phyloP scores from a whole-genome alignment of 1,140 invertebrate species.

The Ectropis grisescens region DNA sequence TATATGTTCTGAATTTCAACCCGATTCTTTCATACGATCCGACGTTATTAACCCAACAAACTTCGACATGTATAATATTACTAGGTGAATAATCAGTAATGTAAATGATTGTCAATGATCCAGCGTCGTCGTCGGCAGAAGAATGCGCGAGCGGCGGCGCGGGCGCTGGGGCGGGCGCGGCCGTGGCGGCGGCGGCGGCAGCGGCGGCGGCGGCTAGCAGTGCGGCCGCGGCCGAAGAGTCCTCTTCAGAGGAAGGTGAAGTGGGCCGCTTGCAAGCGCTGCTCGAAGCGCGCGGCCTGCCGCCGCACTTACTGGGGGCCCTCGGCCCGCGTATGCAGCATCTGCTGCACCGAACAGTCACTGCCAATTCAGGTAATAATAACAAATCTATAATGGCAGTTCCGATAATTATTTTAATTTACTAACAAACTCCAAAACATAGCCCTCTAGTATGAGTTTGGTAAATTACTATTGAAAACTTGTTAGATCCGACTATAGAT shows the following conservation, averaged over 20 bases:
- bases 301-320: slow-evolving; percentile 95
- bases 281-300: slow-evolving; percentile 93
- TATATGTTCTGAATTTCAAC: too few relatives aligned
- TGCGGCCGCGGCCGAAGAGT: slow-evolving; percentile 59
- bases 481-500: too few relatives aligned
- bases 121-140: slow-evolving; percentile 35
- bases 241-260: slow-evolving; percentile 86
- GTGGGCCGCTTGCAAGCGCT: slow-evolving; percentile 91
- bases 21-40: too few relatives aligned
- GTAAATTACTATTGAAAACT: too few relatives aligned
- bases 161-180: slow-evolving; percentile 14
- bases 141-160: slow-evolving; percentile 31
- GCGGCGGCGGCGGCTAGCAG: slow-evolving; percentile 15
- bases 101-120: too few relatives aligned
- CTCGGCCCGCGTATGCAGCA: slow-evolving; percentile 98
- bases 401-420: too few relatives aligned
- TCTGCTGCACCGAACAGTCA: slow-evolving; percentile 93
- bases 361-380: slow-evolving; percentile 78
- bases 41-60: too few relatives aligned
- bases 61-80: too few relatives aligned
- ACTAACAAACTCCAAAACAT: too few relatives aligned
- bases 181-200: slow-evolving; percentile 13
- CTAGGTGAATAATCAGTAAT: too few relatives aligned
- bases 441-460: too few relatives aligned
- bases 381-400: too few relatives aligned